Base-by-base conservation (phyloP, 2,113 vertebrate genomes). In the Pagrus major region DNA sequence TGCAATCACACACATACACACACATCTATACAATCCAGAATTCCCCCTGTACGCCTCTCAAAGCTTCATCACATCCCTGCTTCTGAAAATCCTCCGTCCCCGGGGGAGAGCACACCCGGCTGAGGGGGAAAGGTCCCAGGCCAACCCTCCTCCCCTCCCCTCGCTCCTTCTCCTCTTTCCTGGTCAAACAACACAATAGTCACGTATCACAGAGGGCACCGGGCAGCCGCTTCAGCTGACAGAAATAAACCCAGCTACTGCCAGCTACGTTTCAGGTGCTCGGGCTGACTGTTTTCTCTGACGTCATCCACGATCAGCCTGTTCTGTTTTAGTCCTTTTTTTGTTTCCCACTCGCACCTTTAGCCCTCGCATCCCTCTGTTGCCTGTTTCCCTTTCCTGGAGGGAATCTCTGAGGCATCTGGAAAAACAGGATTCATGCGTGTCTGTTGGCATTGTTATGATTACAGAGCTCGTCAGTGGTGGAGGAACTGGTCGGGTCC, bases 371-470 rank as follows among this genome's bases (percentile, higher is more conserved):
- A 86, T 89, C 89, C 89, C 82, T 67, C 79, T 82, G 77, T 90
- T 92, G 88, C 88, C 88, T 85, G 85, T 80, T 94, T 94, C 93
- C 93, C 61, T 91, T 95, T 94, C 93, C 93, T 92, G 89, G 61
- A 25, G 33, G 85, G 84, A 84, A 86, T 93, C 85, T 88, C 71
- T 70, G 60, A 80, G 82, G 86, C 79, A 89, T 91, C 82, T 92
- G 90, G 78, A 90, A 85, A 91, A 92, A 93, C 89, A 92, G 86
- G 86, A 89, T 88, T 83, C 86, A 44, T 83, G 82, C 67, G 39
- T 54, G 66, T 82, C 78, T 67, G 83, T 80, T 76, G 81, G 37
- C 66, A 76, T 87, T 85, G 75, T 86, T 83, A 49, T 85, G n/a
- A 80, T 76, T 75, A 80, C 46, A 76, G 69, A 61, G 46, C 31